Conservation (phyloP, 1,140 invertebrate genomes). For the Caerostris extrusa region DNA sequence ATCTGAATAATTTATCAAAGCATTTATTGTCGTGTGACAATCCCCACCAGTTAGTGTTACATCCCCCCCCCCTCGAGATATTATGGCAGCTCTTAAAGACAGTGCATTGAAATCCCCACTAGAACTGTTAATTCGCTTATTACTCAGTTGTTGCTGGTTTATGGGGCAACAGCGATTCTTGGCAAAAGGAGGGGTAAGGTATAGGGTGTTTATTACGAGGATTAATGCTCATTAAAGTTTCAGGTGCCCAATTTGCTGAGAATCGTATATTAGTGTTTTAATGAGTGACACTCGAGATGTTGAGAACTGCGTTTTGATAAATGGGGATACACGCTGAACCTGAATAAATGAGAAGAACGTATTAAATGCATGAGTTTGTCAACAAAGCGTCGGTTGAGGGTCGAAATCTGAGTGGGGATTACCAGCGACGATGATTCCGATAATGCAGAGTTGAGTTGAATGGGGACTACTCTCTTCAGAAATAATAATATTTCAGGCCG, state of each 20-base stretch:
- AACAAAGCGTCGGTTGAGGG: not conserved
- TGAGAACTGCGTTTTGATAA: not conserved
- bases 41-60: not conserved
- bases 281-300: not conserved
- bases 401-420: not conserved
- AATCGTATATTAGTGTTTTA: conserved; percentile 34
- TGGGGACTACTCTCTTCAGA: too few relatives aligned
- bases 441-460: too few relatives aligned
- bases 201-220: not conserved
- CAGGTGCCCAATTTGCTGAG: conserved; percentile 34
- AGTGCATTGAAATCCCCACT: conserved; percentile 16
- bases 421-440: not conserved
- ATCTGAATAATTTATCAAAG: conserved; percentile 54
- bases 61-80: not conserved
- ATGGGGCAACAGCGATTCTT: not conserved
- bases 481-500: too few relatives aligned
- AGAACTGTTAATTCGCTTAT: conserved; percentile 56
- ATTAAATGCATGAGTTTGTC: conserved; percentile 1
- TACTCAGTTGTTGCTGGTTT: conserved; percentile 36
- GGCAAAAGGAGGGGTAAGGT: too few relatives aligned
- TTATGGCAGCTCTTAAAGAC: conserved; percentile 44
- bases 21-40: conserved; percentile 51
- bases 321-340: not conserved
- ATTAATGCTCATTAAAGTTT: conserved; percentile 58
- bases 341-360: not conserved